phyloP scores from a whole-genome alignment of 2,888 invertebrate genomes.

The Lepetodrilus schrolli region DNA sequence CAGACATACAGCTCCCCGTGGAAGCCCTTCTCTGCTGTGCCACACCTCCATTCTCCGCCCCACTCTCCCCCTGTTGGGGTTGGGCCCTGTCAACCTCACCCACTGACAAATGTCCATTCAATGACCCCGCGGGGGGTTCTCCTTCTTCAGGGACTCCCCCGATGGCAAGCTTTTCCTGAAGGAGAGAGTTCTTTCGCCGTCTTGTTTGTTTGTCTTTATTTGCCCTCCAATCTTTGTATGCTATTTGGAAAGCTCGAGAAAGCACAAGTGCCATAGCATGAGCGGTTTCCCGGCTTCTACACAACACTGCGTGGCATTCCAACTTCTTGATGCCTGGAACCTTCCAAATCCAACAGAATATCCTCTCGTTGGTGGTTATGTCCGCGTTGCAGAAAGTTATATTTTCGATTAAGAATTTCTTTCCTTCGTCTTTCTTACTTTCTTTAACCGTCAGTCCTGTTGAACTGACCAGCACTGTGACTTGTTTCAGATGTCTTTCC shows the following conservation, averaged over 20 bases:
- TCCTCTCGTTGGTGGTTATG: conserved; percentile 55
- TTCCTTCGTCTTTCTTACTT: conserved; percentile 48
- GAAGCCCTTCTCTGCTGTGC: neutral
- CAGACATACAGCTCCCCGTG: neutral
- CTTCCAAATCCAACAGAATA: conserved; percentile 67
- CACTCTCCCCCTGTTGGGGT: too few relatives aligned
- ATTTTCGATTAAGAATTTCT: conserved; percentile 58
- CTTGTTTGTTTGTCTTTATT: conserved; percentile 34
- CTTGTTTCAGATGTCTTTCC: conserved; percentile 54
- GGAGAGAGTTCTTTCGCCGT: neutral
- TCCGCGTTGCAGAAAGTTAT: conserved; percentile 70
- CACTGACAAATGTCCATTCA: neutral
- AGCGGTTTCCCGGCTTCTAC: conserved; percentile 61
- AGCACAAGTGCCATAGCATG: conserved; percentile 62
- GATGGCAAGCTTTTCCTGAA: neutral
- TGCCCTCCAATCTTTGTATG: conserved; percentile 68
- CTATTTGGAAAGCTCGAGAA: conserved; percentile 66
- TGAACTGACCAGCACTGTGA: conserved; percentile 51
- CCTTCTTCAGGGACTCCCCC: neutral
- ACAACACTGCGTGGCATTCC: conserved; percentile 64
- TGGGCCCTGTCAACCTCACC: neutral
- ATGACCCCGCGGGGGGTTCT: neutral
- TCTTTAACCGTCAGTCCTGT: conserved; percentile 53
- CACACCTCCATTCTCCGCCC: neutral
- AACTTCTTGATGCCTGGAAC: conserved; percentile 39